Evolutionary conservation across 2,797 vertebrate genomes (phyloP).

Genomic region (Apogon talboti): DNA sequence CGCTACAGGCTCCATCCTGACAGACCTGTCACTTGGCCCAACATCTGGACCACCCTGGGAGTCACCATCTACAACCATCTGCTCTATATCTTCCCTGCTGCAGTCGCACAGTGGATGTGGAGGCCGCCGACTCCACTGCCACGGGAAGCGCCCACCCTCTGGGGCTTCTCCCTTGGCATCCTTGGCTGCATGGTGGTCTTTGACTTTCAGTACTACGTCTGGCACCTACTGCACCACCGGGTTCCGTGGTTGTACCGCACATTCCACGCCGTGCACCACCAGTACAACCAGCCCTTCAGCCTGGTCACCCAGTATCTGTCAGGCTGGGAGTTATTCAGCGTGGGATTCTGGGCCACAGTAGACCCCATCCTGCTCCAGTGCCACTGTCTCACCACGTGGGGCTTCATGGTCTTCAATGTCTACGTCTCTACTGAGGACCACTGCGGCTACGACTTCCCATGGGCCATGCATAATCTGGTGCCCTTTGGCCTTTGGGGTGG

Average conservation of each 20-base stretch:
- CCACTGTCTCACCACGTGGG: slow-evolving; percentile 86
- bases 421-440: slow-evolving; percentile 87
- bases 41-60: slow-evolving; percentile 79
- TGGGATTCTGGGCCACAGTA: slow-evolving; percentile 86
- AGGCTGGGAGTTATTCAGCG: slow-evolving; percentile 85
- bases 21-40: slow-evolving; percentile 74
- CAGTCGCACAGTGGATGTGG: slow-evolving; percentile 86
- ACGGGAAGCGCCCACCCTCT: slow-evolving; percentile 78
- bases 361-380: slow-evolving; percentile 85
- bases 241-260: slow-evolving; percentile 86
- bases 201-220: slow-evolving; percentile 88
- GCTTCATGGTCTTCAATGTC: slow-evolving; percentile 87
- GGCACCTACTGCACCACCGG: slow-evolving; percentile 87
- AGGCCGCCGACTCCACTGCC: slow-evolving; percentile 81
- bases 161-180: slow-evolving; percentile 82
- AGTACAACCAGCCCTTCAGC: slow-evolving; percentile 85
- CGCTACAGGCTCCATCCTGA: slow-evolving; percentile 83
- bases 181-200: slow-evolving; percentile 85
- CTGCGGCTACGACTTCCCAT: slow-evolving; percentile 88
- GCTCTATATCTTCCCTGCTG: slow-evolving; percentile 84
- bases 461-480: slow-evolving; percentile 85
- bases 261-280: slow-evolving; percentile 87
- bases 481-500: slow-evolving; percentile 88
- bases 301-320: slow-evolving; percentile 87
- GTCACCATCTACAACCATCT: slow-evolving; percentile 85